Percentiles rank a stretch among this genome's conserved stretches.
Evolutionary conservation across 1,140 invertebrate genomes (phyloP).

Genomic region (Lysiphlebus fabarum): DNA sequence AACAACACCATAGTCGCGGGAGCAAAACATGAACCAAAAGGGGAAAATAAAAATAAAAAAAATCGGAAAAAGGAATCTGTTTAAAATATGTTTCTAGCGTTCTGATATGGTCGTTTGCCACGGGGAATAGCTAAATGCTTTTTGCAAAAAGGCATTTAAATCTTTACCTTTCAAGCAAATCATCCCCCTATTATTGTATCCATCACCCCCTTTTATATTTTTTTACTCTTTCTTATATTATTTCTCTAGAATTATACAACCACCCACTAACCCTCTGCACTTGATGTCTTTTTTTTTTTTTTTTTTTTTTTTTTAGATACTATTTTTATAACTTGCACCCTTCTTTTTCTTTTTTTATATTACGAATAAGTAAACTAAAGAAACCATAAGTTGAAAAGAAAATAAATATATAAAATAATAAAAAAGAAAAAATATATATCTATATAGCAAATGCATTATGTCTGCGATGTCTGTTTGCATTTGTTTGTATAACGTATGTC

Average conservation of each 20-base stretch:
- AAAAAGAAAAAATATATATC: not conserved
- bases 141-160: conserved; percentile 56
- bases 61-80: conserved; percentile 50
- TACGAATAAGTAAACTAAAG: not conserved
- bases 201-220: conserved; percentile 19
- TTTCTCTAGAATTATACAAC: not conserved
- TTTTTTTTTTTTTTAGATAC: not conserved
- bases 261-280: not conserved
- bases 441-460: too few relatives aligned
- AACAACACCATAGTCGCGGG: too few relatives aligned
- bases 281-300: not conserved
- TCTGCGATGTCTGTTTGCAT: not conserved
- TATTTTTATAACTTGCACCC: not conserved
- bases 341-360: conserved; percentile 2
- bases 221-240: conserved; percentile 6
- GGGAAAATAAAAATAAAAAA: conserved; percentile 50
- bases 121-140: conserved; percentile 57
- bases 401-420: not conserved
- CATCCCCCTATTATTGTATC: conserved; percentile 15
- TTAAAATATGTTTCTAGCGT: conserved; percentile 54
- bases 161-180: conserved; percentile 47
- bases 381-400: not conserved
- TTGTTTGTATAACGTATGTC: not conserved
- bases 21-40: conserved; percentile 15
- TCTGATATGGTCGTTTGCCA: conserved; percentile 55